Base-by-base conservation (phyloP, 2,888 invertebrate species). In the Eupeodes luniger region DNA sequence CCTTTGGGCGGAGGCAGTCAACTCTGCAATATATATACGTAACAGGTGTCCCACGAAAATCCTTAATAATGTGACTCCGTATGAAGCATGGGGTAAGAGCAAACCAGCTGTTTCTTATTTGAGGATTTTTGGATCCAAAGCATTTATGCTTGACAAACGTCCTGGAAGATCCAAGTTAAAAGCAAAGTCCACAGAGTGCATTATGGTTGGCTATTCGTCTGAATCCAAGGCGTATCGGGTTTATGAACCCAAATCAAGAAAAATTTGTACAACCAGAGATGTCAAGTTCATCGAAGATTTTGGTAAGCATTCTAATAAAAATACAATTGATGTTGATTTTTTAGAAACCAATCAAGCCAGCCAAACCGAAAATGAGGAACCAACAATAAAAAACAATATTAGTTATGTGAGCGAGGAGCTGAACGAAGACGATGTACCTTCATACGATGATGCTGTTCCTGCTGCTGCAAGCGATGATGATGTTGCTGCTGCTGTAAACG, bases 21-120 rank as follows among this genome's bases (percentile, higher is more conserved):
- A 82, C 7, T 90, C 89, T 51, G 79, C 90, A 9, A 70, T 66
- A 27, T 85, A 89, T 66, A 61, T 89, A n/a, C 81, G 84, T 36
- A 84, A 88, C 27, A 64, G 84, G 47, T 62, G 79, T 10, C 85
- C 79, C n/a, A 90, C 89, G 6, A 88, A n/a, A 77, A 75, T 80
- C n/a, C 67, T 90, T n/a, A 34, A 77, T 11, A 34, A 62, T 7
- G 44, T 49, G 14, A 90, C 89, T 10, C 90, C 90, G 0, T 86
- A 84, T 49, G 84, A 90, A 83, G 66, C 78, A 3, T 89, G 89
- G 90, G 51, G 62, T 66, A 78, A 79, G 0, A 27, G 55, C 64
- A 89, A 85, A 49, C 82, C 85, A n/a, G 55, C 10, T n/a, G 78
- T 86, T 2, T 14, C 70, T n/a, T 81, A 89, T 66, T 49, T 89